Conservation (phyloP, 2,888 invertebrate genomes). For the Cetonia aurata region DNA sequence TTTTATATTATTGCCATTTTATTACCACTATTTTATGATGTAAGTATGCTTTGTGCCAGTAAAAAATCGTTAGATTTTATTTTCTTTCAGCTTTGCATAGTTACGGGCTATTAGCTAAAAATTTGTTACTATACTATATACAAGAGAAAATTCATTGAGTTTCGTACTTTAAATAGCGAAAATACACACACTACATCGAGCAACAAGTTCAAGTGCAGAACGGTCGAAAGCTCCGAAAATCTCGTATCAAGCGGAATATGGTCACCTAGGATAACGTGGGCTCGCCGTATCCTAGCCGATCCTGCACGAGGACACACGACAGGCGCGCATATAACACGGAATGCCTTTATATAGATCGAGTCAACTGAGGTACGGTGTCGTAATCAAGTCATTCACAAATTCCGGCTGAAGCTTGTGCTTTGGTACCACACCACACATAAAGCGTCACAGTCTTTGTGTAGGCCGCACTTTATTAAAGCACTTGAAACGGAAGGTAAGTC, state of each 20-base stretch:
- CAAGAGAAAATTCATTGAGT: too few species aligned
- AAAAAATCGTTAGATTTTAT: too few species aligned
- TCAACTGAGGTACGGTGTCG: conserved; percentile 58
- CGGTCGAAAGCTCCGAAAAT: conserved; percentile 23
- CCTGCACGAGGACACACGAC: conserved; percentile 54
- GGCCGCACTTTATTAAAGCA: conserved; percentile 6
- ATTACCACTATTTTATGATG: too few species aligned
- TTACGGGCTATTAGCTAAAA: too few species aligned
- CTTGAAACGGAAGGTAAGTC: conserved; percentile 31
- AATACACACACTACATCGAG: background rate
- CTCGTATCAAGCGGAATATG: conserved; percentile 28
- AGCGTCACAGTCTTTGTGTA: conserved; percentile 16
- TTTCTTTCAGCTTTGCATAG: too few species aligned
- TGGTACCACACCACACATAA: conserved; percentile 25
- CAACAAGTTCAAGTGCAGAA: conserved; percentile 39
- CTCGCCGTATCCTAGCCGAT: conserved; percentile 50
- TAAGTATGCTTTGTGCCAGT: too few species aligned
- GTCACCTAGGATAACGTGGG: conserved; percentile 38
- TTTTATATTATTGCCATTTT: too few species aligned
- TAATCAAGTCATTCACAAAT: conserved; percentile 35
- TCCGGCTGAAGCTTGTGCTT: conserved; percentile 37
- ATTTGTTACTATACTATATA: too few species aligned
- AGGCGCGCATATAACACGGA: conserved; percentile 58
- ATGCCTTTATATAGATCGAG: conserved; percentile 61
- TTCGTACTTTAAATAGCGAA: too few species aligned